Evolutionary conservation across 2,113 vertebrate genomes (phyloP).

Genomic region (Poecilia latipinna): DNA sequence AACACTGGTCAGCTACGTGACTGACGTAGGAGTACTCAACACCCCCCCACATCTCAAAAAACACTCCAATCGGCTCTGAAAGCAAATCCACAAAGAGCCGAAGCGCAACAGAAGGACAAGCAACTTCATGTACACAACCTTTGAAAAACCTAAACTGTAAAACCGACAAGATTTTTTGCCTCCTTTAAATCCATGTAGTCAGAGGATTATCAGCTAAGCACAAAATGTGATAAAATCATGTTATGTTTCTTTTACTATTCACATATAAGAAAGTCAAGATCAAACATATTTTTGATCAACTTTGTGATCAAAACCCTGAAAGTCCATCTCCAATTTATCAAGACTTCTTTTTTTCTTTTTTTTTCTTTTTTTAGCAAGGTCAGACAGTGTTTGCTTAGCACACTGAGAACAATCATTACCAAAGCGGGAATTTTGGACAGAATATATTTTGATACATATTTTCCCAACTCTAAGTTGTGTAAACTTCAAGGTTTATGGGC

Average conservation of each 20-base stretch:
- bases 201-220: background rate
- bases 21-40: constrained; percentile 22
- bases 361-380: background rate
- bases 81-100: constrained; percentile 18
- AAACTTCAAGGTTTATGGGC: background rate
- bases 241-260: background rate
- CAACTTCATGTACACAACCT: background rate
- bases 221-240: background rate
- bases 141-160: background rate
- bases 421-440: background rate
- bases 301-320: too few species aligned
- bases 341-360: background rate
- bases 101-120: constrained; percentile 4
- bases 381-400: background rate
- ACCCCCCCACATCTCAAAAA: constrained; percentile 26
- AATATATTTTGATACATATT: too few species aligned
- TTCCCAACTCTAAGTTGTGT: background rate
- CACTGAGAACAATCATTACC: background rate
- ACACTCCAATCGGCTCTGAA: constrained; percentile 21
- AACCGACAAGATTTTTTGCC: too few species aligned
- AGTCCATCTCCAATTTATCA: background rate
- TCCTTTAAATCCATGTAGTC: background rate
- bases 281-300: too few species aligned
- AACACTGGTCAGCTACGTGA: constrained; percentile 34
- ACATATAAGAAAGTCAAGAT: background rate